Base-by-base conservation (phyloP, 2,113 vertebrate species). In the Coregonus clupeaformis region DNA sequence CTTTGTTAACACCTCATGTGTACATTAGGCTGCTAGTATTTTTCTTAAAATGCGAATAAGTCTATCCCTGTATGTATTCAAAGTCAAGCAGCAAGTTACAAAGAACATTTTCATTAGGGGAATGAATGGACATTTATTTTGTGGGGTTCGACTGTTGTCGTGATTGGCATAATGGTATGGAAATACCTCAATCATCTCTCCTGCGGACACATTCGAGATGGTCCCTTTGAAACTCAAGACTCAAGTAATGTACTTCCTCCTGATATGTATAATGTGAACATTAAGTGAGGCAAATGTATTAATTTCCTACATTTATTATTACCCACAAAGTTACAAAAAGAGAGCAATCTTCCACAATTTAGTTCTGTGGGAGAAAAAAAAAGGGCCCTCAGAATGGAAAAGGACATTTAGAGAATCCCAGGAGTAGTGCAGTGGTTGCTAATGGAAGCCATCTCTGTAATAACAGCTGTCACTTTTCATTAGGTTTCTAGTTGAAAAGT, bases 241-340 rank as follows among this genome's bases (percentile, higher is more conserved):
- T 64, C 71, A 62, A 75, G 81, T 77, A 82, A 77, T 87, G 80
- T 84, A 66, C 75, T 36, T 36, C 6, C 77, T 85, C 80, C 84
- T 76, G 76, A 85, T 79, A 79, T 76, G 80, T 87, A 85, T 81
- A 84, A 89, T 83, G 80, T 81, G 81, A 85, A 83, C 81, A 89
- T 88, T 77, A 83, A 80, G 81, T 86, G 78, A 84, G 75, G 82
- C 83, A 83, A 91, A 76, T 83, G 79, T 27, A 11, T 80, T 86
- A 83, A 90, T 90, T 89, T 90, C 88, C 88, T 89, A 65, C 52
- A 82, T 89, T 92, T 91, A 88, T 90, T 90, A 85, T 90, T 91
- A 71, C 86, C 87, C 84, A 82, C 78, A 32, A 72, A 66, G 80
- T 87, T 86, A 86, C 87, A 86, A 85, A 85, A 88, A 90, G 85